Evolutionary conservation across 35 echinoderm and acorn worm species (phyloP).

Genomic region (Acanthaster planci): DNA sequence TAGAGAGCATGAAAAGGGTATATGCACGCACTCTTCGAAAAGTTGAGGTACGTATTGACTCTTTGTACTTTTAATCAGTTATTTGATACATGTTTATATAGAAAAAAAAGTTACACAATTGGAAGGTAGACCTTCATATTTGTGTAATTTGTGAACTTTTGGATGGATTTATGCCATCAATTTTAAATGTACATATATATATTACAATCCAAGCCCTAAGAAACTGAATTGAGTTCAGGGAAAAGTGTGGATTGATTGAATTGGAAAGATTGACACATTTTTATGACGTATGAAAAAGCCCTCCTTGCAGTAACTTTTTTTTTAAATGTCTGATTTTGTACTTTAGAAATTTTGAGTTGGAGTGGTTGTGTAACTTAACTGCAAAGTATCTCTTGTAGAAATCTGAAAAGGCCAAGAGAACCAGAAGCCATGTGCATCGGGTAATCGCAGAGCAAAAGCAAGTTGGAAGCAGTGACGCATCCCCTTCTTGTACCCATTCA

Average conservation of each 20-base stretch:
- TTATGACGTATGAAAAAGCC: neutral
- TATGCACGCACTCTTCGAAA: constrained; percentile 47
- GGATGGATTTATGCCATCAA: too few species aligned
- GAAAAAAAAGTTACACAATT: too few species aligned
- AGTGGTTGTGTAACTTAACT: neutral
- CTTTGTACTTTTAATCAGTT: too few species aligned
- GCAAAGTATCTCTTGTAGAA: constrained; percentile 23
- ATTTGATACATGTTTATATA: too few species aligned
- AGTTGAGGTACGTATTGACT: constrained; percentile 49
- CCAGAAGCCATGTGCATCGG: constrained; percentile 36
- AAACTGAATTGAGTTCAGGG: neutral
- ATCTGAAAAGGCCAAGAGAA: constrained; percentile 54
- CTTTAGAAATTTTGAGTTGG: too few species aligned
- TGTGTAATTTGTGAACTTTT: too few species aligned
- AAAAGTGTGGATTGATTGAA: neutral
- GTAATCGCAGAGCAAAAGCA: constrained; percentile 42
- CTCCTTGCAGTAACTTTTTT: neutral
- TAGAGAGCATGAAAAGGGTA: constrained; percentile 39
- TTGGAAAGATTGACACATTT: neutral
- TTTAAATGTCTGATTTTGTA: neutral
- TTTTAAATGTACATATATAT: too few species aligned
- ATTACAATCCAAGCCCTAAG: neutral
- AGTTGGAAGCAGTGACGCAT: neutral
- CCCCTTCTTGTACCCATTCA: constrained; percentile 29
- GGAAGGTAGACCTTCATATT: too few species aligned